These are phyloP conservation scores for Zaprionus obscuricornis DNA, from an alignment of 2,888 invertebrate genomes.

Conservation along the genomic window DNA sequence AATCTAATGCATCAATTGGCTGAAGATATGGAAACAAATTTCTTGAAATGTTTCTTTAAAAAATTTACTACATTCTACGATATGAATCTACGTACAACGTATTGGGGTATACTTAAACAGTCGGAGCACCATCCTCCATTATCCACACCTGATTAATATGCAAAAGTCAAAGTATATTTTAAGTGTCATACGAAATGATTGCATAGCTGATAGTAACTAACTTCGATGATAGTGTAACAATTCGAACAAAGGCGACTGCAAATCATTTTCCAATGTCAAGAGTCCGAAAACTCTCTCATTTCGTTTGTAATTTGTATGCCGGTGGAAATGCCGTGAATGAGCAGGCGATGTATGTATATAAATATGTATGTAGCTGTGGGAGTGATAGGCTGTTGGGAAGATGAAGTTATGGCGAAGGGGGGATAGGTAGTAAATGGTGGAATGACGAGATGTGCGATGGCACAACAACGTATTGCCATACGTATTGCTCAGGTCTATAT, in stretches of 20 bases:
- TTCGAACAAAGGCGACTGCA: conserved; percentile 52
- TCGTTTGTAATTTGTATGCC: conserved; percentile 70
- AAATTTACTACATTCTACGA: no score
- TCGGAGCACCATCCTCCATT: no score
- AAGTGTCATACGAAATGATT: background rate
- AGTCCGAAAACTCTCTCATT: conserved; percentile 58
- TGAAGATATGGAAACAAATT: no score
- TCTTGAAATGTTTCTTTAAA: no score
- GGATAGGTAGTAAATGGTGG: no score
- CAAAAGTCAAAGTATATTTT: background rate
- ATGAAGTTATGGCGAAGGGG: no score
- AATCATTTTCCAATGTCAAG: conserved; percentile 52
- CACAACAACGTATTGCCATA: background rate
- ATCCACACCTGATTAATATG: no score
- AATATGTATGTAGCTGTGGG: background rate
- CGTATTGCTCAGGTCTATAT: no score
- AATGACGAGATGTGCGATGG: background rate
- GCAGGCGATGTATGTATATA: no score
- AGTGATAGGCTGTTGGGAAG: background rate
- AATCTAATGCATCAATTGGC: no score
- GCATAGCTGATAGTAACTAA: conserved; percentile 6
- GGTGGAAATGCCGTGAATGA: conserved; percentile 3
- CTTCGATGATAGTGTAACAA: conserved; percentile 17
- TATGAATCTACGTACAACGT: no score
- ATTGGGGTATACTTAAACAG: no score